These are phyloP conservation scores for Hydropotes inermis DNA, from an alignment of 2,113 vertebrate genomes.

Conservation along the genomic window DNA sequence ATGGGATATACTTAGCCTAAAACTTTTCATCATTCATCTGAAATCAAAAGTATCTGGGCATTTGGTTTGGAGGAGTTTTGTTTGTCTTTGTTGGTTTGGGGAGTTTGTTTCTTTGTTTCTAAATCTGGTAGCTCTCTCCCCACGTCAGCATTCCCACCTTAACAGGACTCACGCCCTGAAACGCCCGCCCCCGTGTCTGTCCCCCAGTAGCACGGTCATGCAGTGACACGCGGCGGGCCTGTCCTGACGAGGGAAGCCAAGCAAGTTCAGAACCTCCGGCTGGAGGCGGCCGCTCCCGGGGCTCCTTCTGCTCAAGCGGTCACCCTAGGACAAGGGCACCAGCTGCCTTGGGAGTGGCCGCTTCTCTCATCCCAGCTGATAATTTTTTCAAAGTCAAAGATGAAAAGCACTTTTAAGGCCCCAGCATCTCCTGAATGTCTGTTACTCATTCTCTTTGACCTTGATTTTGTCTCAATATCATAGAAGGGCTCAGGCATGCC, in stretches of 20 bases:
- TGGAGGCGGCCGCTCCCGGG: fast-evolving
- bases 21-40: neutral
- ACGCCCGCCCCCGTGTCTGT: neutral
- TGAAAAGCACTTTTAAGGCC: neutral
- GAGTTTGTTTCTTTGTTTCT: neutral
- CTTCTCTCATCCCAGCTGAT: conserved; percentile 3
- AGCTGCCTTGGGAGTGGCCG: neutral
- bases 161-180: neutral
- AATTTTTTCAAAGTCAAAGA: conserved; percentile 26
- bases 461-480: conserved; percentile 1
- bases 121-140: neutral
- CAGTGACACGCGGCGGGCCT: no score
- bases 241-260: neutral
- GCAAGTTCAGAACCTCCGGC: neutral
- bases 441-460: neutral
- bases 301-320: neutral
- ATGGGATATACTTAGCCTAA: neutral
- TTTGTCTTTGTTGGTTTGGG: neutral
- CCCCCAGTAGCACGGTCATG: fast-evolving
- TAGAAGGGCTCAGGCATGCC: neutral
- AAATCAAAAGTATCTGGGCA: neutral
- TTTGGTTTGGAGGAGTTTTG: neutral
- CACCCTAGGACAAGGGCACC: neutral
- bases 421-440: neutral
- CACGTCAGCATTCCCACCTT: neutral